Evolutionary conservation across 1,140 invertebrate species (phyloP).

Genomic region (Pseudomyrmex flavicornis): DNA sequence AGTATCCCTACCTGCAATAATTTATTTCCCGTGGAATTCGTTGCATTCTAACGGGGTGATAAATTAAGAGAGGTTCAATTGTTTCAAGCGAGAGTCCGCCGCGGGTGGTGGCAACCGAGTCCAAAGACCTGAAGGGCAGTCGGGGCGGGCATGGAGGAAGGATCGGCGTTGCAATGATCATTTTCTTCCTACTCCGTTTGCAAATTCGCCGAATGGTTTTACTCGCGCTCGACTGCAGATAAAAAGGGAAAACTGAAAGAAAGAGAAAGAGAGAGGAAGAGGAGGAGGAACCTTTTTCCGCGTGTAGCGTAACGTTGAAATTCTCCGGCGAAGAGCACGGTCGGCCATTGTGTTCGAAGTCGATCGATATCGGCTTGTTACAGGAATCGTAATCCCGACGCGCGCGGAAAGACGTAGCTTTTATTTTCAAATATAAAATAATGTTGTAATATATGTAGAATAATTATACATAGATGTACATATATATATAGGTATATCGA

Average conservation of each 20-base stretch:
- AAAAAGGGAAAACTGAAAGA: neutral
- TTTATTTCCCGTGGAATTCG: slow-evolving; percentile 75
- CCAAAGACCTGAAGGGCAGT: slow-evolving; percentile 34
- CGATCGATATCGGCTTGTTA: slow-evolving; percentile 53
- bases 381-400: slow-evolving; percentile 48
- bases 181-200: slow-evolving; percentile 50
- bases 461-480: too few relatives aligned
- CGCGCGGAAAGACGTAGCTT: slow-evolving; percentile 25
- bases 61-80: slow-evolving; percentile 75
- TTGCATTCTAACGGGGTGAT: slow-evolving; percentile 74
- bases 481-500: too few relatives aligned
- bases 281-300: neutral
- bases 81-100: slow-evolving; percentile 67
- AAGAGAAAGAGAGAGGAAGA: too few relatives aligned
- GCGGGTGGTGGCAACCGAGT: slow-evolving; percentile 57
- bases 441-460: slow-evolving; percentile 3
- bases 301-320: slow-evolving; percentile 50
- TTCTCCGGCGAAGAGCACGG: slow-evolving; percentile 14
- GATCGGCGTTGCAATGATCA: slow-evolving; percentile 50
- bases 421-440: slow-evolving; percentile 40
- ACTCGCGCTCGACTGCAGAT: neutral
- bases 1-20: slow-evolving; percentile 63
- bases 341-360: slow-evolving; percentile 30
- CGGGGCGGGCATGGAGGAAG: neutral
- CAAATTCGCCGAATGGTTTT: slow-evolving; percentile 56